Conservation (phyloP, 1,140 invertebrate genomes). For the Neodiprion virginianus region DNA sequence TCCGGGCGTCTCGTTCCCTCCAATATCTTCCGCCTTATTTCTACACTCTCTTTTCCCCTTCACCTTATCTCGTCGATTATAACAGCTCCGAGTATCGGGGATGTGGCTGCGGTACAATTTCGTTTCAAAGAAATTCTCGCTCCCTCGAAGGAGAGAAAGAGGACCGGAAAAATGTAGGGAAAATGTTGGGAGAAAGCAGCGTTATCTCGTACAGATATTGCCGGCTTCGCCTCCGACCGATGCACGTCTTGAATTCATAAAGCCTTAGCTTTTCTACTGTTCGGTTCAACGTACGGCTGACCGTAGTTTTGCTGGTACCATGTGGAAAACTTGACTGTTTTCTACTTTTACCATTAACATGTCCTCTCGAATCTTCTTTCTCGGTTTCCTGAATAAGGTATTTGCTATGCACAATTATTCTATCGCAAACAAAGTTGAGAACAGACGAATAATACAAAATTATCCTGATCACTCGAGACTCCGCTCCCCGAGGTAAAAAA, state of each 20-base stretch:
- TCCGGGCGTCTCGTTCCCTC: not conserved
- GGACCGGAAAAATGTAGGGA: not conserved
- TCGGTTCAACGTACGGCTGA: not conserved
- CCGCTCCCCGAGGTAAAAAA: too few relatives aligned
- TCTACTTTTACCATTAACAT: not conserved
- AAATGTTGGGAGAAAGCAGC: not conserved
- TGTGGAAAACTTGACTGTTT: not conserved
- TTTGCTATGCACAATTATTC: too few relatives aligned
- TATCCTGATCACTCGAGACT: too few relatives aligned
- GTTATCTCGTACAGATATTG: not conserved
- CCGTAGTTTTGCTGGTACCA: not conserved
- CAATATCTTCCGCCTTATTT: not conserved
- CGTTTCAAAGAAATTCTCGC: not conserved
- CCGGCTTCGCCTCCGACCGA: not conserved
- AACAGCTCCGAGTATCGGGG: not conserved
- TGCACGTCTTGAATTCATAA: not conserved
- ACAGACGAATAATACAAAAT: too few relatives aligned
- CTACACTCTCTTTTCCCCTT: not conserved
- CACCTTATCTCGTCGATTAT: constrained; percentile 1
- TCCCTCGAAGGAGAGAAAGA: not conserved
- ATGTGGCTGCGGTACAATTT: too few relatives aligned
- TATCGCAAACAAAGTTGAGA: too few relatives aligned
- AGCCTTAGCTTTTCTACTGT: not conserved
- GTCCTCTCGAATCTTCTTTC: too few relatives aligned
- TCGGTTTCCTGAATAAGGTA: too few relatives aligned